phyloP scores from a whole-genome alignment of 1,140 invertebrate species.

The Solenopsis fugax region DNA sequence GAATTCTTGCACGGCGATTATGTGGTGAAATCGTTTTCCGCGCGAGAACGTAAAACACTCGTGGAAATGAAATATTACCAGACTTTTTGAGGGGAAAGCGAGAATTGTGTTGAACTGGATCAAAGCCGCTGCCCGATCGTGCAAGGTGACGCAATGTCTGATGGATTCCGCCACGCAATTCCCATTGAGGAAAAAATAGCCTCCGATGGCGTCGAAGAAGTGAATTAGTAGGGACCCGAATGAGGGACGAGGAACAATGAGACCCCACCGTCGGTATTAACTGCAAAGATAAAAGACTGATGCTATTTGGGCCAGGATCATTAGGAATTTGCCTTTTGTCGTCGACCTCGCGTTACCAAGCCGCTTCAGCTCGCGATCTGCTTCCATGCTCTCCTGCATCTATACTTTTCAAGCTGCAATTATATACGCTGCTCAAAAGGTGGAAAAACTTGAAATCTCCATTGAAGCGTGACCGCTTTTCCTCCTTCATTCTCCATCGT shows the following conservation, averaged over 20 bases:
- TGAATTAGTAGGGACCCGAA: conserved; percentile 43
- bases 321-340: conserved; percentile 75
- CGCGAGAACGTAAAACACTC: not conserved
- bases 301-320: conserved; percentile 74
- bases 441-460: conserved; percentile 74
- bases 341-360: conserved; percentile 36
- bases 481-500: conserved; percentile 26
- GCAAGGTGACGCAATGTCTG: not conserved
- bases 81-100: not conserved
- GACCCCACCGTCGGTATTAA: conserved; percentile 52
- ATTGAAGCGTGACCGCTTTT: conserved; percentile 70
- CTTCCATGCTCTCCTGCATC: conserved; percentile 48
- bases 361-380: conserved; percentile 36
- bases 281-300: conserved; percentile 56
- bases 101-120: conserved; percentile 40
- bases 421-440: conserved; percentile 68
- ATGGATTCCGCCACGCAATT: conserved; percentile 24
- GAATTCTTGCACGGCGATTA: conserved; percentile 31
- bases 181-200: conserved; percentile 2
- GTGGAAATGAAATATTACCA: not conserved
- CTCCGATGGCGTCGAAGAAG: conserved; percentile 6
- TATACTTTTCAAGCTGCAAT: conserved; percentile 71
- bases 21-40: conserved; percentile 28
- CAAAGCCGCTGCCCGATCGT: not conserved
- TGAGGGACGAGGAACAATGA: conserved; percentile 48